Evolutionary conservation across 2,888 invertebrate species (phyloP), one percentile per base, ranked within the genome.

Genomic region (Drosophila prolongata): DNA sequence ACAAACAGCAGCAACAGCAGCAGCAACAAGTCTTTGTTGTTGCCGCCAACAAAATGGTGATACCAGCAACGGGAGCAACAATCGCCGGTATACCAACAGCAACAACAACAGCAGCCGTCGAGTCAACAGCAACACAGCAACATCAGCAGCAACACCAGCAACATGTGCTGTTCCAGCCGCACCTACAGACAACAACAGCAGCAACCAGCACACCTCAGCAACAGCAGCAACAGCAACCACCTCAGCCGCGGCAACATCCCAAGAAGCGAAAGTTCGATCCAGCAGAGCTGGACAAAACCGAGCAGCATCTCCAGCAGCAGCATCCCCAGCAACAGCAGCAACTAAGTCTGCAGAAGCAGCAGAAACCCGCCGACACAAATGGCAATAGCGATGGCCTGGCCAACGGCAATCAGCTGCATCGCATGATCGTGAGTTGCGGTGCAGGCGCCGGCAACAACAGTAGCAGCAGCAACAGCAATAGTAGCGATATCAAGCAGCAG

Each of bases 241-340:
- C 65, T 93, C 95, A 72, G 94, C 92, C 92, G 76, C 94, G 96
- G 75, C 97, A 97, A 92, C 95, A 98, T 91, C 98, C 98, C 65
- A 98, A 98, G 93, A 98, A 98, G 93, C 94, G 98, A 46, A 92
- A 92, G 87, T 92, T 92, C 73, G 92, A 92, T 88, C 92, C 91
- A 81, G 90, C 92, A 60, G 92, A 92, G 80, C 89, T 92, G 83
- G 92, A 92, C 73, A 89, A 89, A 75, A 84, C 86, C 60, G 90
- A 91, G 58, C 79, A 81, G 54, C 88, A 76, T 54, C 81, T 83
- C 11, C 76, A 65, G 13, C 77, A 57, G 14, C 76, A 61, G 10
- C 66, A 60, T 47, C 30, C n/a, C 9, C 35, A 68, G 10, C 74
- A 67, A 8, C 79, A 62, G 35, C 67, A 75, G 30, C 69, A 47